Base-by-base conservation (phyloP, 2,888 invertebrate genomes). In the Chymomyza caudatula region DNA sequence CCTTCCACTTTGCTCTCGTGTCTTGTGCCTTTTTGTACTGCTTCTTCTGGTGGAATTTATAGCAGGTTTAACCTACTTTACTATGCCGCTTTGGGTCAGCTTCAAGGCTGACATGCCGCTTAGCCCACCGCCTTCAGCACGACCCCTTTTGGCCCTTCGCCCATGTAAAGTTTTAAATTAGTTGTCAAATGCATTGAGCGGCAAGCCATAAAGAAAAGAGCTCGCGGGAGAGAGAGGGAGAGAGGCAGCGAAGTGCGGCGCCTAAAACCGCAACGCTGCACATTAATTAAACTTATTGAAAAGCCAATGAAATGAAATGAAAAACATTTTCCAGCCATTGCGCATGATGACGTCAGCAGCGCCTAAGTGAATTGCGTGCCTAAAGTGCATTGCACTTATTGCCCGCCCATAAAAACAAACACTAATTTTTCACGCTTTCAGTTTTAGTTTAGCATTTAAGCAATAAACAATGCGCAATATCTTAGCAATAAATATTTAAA, bases 51-150 rank as follows among this genome's bases (percentile, higher is more conserved):
- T 78, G 76, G 76, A 81, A 81, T 81, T 81, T 85, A 81, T 81
- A 81, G 80, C 80, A 61, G 86, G 84, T 81, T 85, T 81, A 81
- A 81, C 80, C 84, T 75, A 80, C 71, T 79, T 85, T 66, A 6
- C 29, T 57, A 8, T 42, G 43, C 25, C 63, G 58, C 51, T 51
- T 65, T 59, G 69, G 77, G 80, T 77, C 80, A 77, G 49, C 66
- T 71, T 54, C 78, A 79, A 84, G 82, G 85, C 82, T 57, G 64
- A 37, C 29, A 37, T 37, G 29, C 29, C 29, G 29, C 29, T 37
- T 37, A 37, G 8, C 1, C 29, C 29, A 11, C 29, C 3, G 29
- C 29, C 29, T 37, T n/a, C 29, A 37, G 3, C 29, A 37, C 11
- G 11, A 2, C 11, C 29, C 29, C 29, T 11, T 37, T 11, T 37